Evolutionary conservation across 2,888 invertebrate genomes (phyloP).

Genomic region (Synanthedon vespiformis): DNA sequence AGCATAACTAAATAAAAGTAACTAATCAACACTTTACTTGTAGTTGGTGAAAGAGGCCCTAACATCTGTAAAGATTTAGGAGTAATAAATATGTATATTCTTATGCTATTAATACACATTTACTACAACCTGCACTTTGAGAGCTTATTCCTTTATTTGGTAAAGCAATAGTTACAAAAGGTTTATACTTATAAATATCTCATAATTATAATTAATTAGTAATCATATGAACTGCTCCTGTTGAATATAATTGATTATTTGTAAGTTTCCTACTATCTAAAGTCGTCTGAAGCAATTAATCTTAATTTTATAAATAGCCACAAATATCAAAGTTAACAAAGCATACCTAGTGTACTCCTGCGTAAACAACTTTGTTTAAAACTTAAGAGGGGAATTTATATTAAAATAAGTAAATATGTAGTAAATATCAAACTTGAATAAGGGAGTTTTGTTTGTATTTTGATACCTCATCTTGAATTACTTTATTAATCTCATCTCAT

Average conservation of each 20-base stretch:
- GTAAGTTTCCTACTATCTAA: background rate
- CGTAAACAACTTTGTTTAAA: background rate
- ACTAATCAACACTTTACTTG: too few relatives aligned
- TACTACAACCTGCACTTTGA: too few relatives aligned
- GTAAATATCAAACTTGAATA: background rate
- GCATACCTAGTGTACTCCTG: background rate
- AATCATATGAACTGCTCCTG: too few relatives aligned
- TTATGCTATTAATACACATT: too few relatives aligned
- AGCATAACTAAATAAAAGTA: too few relatives aligned
- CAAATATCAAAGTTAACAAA: background rate
- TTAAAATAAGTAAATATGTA: background rate
- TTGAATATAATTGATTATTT: background rate
- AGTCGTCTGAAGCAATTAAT: background rate
- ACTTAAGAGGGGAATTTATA: background rate
- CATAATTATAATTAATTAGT: too few relatives aligned
- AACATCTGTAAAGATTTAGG: too few relatives aligned
- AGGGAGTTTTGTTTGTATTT: background rate
- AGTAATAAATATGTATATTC: too few relatives aligned
- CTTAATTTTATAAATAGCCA: background rate
- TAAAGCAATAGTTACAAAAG: too few relatives aligned
- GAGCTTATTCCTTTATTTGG: too few relatives aligned
- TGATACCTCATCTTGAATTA: background rate
- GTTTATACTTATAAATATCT: too few relatives aligned
- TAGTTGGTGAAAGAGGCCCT: too few relatives aligned
- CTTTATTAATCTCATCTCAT: constrained; percentile 6